Base-by-base conservation (phyloP, 2,113 vertebrate species). In the Pyxicephalus adspersus region DNA sequence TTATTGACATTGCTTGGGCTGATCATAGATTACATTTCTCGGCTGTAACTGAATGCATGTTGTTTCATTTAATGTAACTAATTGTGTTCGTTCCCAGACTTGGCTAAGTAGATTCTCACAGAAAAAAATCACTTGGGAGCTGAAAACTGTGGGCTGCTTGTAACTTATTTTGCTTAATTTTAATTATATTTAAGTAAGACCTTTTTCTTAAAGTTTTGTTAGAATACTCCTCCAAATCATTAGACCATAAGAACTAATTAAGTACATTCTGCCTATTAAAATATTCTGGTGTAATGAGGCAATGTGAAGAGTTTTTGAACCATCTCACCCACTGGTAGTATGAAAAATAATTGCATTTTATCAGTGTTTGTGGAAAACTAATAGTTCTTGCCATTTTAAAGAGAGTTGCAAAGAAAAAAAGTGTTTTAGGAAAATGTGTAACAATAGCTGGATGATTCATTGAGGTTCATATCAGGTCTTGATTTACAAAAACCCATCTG, bases 51-150 rank as follows among this genome's bases (percentile, higher is more conserved):
- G 60, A 76, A 64, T 67, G 28, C 51, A 58, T 78, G 52, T 78
- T 66, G 76, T 31, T 78, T 66, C 22, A 78, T 67, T 78, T 57
- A 66, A 29, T 77, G 75, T 65, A 66, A 77, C 63, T 77, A 67
- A 67, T 78, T 66, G 51, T 58, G 22, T 78, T 57, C 20, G 19
- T 78, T 78, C 51, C 52, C 76, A 78, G 76, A 58, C 76, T 67
- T 58, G 52, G 13, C 64, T 67, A 67, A 25, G 20, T 57, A 68
- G 64, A 22, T 57, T 78, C 28, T 57, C 20, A 78, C n/a, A 57
- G 64, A 28, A 34, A 63, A 19, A 0, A 77, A 13, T 29, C 45
- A 23, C 38, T 25, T 22, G 75, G 61, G 61, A 52, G 51, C 28
- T 5, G 38, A 8, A 25, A 63, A 63, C 16, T 34, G 71, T 13